phyloP scores from a whole-genome alignment of 2,888 invertebrate species.

The Limulus polyphemus region DNA sequence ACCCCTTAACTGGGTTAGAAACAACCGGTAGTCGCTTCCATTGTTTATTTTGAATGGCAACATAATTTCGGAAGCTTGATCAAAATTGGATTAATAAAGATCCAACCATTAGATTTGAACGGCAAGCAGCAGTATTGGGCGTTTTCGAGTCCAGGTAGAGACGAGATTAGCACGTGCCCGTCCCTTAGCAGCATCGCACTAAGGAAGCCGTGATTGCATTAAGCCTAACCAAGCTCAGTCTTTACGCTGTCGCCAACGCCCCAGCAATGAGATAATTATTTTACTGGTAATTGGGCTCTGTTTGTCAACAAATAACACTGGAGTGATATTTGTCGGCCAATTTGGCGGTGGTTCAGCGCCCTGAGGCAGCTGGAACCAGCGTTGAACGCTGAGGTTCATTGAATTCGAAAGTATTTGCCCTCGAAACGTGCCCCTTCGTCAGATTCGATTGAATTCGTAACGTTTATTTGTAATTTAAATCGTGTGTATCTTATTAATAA shows the following conservation, averaged over 20 bases:
- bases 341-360: slow-evolving; percentile 10
- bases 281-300: slow-evolving; percentile 24
- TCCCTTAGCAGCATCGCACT: no score
- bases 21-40: background rate
- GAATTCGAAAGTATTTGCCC: no score
- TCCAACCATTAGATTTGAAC: slow-evolving; percentile 22
- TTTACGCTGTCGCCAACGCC: background rate
- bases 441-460: slow-evolving; percentile 3
- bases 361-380: background rate
- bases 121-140: no score
- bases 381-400: background rate
- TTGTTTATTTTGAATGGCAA: slow-evolving; percentile 25
- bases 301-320: slow-evolving; percentile 25
- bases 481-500: slow-evolving; percentile 27
- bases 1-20: no score
- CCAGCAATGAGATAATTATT: slow-evolving; percentile 13
- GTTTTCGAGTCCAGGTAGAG: no score
- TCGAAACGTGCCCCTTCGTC: slow-evolving; percentile 13
- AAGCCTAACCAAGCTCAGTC: slow-evolving; percentile 17
- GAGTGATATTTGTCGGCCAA: slow-evolving; percentile 24
- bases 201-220: slow-evolving; percentile 19
- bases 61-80: slow-evolving; percentile 24
- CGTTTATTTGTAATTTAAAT: slow-evolving; percentile 27
- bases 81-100: slow-evolving; percentile 25
- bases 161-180: no score